Conservation (phyloP, 2,113 vertebrate genomes). For the Pristiophorus japonicus region DNA sequence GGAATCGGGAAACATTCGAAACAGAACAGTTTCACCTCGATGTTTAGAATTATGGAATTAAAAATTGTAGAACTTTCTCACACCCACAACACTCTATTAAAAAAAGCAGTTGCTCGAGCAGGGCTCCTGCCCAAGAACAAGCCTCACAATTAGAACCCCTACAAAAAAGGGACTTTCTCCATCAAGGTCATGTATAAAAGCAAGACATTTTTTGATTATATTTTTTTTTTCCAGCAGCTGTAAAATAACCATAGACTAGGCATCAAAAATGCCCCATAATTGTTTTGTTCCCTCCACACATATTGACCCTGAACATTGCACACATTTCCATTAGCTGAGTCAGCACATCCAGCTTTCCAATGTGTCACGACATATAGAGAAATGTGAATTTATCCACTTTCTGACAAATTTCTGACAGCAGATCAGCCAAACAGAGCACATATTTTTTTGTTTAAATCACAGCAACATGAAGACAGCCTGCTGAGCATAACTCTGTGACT, state of each 20-base stretch:
- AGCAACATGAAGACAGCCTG: background rate
- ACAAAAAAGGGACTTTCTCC: background rate
- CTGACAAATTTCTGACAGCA: background rate
- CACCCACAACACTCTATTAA: background rate
- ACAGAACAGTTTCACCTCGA: background rate
- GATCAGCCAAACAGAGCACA: background rate
- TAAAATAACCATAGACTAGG: background rate
- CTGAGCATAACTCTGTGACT: background rate
- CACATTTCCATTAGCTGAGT: background rate
- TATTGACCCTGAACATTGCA: background rate
- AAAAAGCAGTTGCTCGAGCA: background rate
- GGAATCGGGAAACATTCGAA: background rate
- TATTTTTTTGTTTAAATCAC: background rate
- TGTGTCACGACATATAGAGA: background rate
- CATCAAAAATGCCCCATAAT: background rate
- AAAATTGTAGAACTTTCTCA: background rate
- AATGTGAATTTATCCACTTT: too few species aligned
- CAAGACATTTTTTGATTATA: background rate
- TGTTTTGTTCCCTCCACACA: background rate
- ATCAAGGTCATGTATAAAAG: background rate
- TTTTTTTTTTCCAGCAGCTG: background rate
- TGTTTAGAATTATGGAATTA: background rate
- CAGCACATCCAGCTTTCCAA: background rate
- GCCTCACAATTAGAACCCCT: background rate
- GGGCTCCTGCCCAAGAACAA: background rate